These are phyloP conservation scores for Cantharis nigra DNA, from an alignment of 2,888 invertebrate genomes.

Conservation along the genomic window DNA sequence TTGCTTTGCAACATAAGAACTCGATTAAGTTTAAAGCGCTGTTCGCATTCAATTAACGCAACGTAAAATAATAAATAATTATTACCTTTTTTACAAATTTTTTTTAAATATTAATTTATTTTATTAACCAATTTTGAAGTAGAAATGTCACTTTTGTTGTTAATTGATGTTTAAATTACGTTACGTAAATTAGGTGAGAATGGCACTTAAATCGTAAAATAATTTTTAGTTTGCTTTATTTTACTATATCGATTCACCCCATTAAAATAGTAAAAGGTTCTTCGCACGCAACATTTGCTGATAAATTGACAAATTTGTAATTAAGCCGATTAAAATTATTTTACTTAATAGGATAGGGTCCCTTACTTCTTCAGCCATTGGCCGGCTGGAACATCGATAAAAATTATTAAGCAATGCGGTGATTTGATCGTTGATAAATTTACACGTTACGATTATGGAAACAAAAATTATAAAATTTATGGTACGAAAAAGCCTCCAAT, in stretches of 20 bases:
- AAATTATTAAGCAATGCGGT: background rate
- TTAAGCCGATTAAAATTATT: background rate
- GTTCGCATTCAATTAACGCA: no score
- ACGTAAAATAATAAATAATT: no score
- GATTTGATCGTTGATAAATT: background rate
- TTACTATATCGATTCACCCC: background rate
- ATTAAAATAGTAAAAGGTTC: background rate
- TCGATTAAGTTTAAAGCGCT: no score
- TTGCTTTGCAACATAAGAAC: no score
- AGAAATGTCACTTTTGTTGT: no score
- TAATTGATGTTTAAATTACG: no score
- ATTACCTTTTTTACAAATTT: no score
- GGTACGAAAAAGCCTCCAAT: background rate
- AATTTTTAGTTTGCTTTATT: background rate
- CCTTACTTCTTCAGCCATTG: background rate
- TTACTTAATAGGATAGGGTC: background rate
- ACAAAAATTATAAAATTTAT: background rate
- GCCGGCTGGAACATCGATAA: background rate
- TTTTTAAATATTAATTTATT: no score
- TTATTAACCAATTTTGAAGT: no score
- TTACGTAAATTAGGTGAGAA: no score
- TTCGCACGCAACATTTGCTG: background rate
- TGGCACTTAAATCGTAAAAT: background rate
- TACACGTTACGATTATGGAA: background rate
- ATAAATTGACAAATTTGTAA: background rate